Evolutionary conservation across 2,113 vertebrate species (phyloP), one percentile per base, ranked within the genome.

Genomic region (Seriola quinqueradiata): DNA sequence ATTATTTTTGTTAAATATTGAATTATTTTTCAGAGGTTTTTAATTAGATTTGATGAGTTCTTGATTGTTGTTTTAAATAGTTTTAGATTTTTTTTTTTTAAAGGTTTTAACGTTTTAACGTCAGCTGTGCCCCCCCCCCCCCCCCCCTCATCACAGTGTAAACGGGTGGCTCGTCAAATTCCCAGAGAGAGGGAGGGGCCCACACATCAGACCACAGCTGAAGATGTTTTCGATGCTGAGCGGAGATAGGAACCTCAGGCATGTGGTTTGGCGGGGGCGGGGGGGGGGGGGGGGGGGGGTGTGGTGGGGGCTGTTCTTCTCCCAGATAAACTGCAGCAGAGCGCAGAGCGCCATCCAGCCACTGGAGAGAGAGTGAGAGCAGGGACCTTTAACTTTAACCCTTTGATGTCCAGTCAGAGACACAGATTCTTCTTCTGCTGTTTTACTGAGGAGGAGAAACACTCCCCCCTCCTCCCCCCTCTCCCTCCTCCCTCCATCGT

Each of bases 151-250:
- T 36, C 73, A 5, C 14, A 63, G 28, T 19, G 46, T 70, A 66
- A 86, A 84, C 88, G 84, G 88, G 81, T 88, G 82, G 48, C 34
- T 70, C 66, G 74, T 87, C 68, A 70, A 71, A 82, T 85, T 89
- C 79, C 75, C 72, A 86, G 54, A 13, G 9, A 73, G 86, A 23
- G 52, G 55, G 77, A 82, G 72, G 73, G 17, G 14, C 73, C 78
- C 58, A 70, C 60, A 46, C 76, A 46, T 13, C 4, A 85, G 91
- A 91, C 90, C 92, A 74, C 92, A 93, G 90, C 83, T 70, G 76
- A 85, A 78, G 69, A 78, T 82, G 90, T 85, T 91, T 67, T 72
- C 14, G 90, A 92, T 89, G 85, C 25, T 34, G 64, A 76, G 84
- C 32, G 5, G 60, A 82, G 87, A 93, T 87, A 89, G 2, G 34